phyloP scores from a whole-genome alignment of 2,888 invertebrate genomes.

The Iphiclides podalirius region DNA sequence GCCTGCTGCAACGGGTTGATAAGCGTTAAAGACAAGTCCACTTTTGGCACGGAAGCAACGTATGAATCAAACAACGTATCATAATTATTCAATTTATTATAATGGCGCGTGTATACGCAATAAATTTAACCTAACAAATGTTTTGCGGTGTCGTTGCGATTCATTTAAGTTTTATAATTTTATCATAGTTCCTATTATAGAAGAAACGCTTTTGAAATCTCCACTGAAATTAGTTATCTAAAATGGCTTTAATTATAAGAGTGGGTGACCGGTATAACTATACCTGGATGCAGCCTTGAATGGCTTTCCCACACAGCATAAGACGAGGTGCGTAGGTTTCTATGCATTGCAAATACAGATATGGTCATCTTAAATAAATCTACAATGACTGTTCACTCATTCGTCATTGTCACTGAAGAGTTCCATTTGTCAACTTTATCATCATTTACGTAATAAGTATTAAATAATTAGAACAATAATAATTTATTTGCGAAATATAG shows the following conservation, averaged over 20 bases:
- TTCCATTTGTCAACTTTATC: constrained; percentile 10
- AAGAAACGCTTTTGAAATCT: constrained; percentile 12
- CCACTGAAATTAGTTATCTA: constrained; percentile 6
- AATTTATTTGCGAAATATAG: too few species aligned
- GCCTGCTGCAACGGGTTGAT: too few species aligned
- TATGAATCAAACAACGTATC: too few species aligned
- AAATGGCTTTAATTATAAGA: constrained; percentile 50
- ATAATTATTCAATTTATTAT: too few species aligned
- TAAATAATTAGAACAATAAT: too few species aligned
- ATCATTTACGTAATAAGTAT: too few species aligned
- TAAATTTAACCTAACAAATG: too few species aligned
- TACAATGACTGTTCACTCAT: constrained; percentile 9
- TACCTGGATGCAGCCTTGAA: constrained; percentile 44
- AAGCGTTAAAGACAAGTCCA: too few species aligned
- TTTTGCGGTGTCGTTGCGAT: too few species aligned
- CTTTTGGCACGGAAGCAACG: too few species aligned
- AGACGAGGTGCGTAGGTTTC: constrained; percentile 29
- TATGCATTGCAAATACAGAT: constrained; percentile 23
- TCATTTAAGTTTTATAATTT: too few species aligned
- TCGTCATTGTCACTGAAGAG: constrained; percentile 19
- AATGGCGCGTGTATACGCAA: too few species aligned
- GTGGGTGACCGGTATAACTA: constrained; percentile 53
- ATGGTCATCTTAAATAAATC: constrained; percentile 27
- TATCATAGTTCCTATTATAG: neutral
- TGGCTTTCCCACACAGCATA: constrained; percentile 53